phyloP scores from a whole-genome alignment of 64 coral and sea anemone species.

The Dendronephthya gigantea region DNA sequence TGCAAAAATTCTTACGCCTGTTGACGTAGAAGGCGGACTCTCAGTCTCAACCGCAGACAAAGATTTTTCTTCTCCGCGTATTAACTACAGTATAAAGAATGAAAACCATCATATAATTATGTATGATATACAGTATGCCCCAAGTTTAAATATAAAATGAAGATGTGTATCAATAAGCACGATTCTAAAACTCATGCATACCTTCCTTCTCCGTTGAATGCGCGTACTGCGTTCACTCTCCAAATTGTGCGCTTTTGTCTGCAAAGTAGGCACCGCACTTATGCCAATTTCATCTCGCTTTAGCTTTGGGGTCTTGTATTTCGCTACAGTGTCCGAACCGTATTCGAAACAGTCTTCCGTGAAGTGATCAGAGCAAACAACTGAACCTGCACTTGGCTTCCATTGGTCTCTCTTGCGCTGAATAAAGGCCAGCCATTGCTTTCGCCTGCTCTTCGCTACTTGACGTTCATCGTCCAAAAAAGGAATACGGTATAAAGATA shows the following conservation, averaged over 20 bases:
- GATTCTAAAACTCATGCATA: not conserved
- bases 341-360: not conserved
- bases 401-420: not conserved
- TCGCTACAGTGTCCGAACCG: constrained; percentile 10
- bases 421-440: constrained; percentile 19
- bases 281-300: not conserved
- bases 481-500: not conserved
- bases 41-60: too few relatives aligned
- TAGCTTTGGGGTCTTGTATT: constrained; percentile 6
- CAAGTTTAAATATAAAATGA: too few relatives aligned
- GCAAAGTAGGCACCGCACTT: not conserved
- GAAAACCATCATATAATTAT: too few relatives aligned
- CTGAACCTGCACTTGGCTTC: not conserved
- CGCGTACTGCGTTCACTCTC: not conserved
- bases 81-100: too few relatives aligned
- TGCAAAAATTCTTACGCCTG: too few relatives aligned
- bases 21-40: too few relatives aligned
- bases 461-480: not conserved
- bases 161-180: too few relatives aligned
- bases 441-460: constrained; percentile 14
- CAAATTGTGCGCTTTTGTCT: not conserved
- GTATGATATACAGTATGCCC: too few relatives aligned
- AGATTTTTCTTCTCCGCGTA: too few relatives aligned
- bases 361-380: constrained; percentile 12
- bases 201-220: not conserved